phyloP scores from a whole-genome alignment of 2,888 invertebrate genomes.

The Cyclophora punctaria region DNA sequence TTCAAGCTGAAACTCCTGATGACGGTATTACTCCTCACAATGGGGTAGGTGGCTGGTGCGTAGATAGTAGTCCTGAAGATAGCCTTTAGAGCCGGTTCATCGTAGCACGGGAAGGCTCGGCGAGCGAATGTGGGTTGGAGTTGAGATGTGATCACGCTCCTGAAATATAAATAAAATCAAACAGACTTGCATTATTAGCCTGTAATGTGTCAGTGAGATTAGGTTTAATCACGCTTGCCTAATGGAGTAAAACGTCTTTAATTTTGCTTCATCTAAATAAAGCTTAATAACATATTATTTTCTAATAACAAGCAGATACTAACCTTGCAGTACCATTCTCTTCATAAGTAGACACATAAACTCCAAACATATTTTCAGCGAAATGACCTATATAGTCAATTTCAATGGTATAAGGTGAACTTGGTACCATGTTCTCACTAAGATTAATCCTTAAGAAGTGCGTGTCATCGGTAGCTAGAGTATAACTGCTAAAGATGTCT shows the following conservation, averaged over 20 bases:
- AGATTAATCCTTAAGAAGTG: slow-evolving; percentile 69
- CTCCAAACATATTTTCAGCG: slow-evolving; percentile 76
- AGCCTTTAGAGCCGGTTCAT: slow-evolving; percentile 82
- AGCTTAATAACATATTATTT: no score
- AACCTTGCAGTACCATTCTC: slow-evolving; percentile 33
- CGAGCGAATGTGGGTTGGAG: slow-evolving; percentile 80
- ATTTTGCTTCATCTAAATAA: no score
- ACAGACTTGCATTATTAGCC: not conserved
- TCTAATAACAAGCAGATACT: slow-evolving; percentile 24
- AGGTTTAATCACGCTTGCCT: no score
- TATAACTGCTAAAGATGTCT: slow-evolving; percentile 27
- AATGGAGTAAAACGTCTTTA: no score
- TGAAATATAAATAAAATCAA: slow-evolving; percentile 24
- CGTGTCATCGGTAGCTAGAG: slow-evolving; percentile 41
- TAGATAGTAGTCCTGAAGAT: slow-evolving; percentile 78
- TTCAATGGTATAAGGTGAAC: slow-evolving; percentile 58
- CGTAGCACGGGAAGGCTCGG: slow-evolving; percentile 84
- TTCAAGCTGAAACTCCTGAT: slow-evolving; percentile 34
- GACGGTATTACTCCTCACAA: slow-evolving; percentile 58
- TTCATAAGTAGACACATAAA: slow-evolving; percentile 76
- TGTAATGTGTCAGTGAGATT: no score
- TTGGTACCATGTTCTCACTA: slow-evolving; percentile 32
- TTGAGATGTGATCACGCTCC: slow-evolving; percentile 79
- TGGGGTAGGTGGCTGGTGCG: slow-evolving; percentile 52
- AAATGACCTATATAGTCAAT: slow-evolving; percentile 76